These are phyloP conservation scores for Chaetorhynchus papuensis DNA, from an alignment of 2,113 vertebrate species.

Conservation along the genomic window DNA sequence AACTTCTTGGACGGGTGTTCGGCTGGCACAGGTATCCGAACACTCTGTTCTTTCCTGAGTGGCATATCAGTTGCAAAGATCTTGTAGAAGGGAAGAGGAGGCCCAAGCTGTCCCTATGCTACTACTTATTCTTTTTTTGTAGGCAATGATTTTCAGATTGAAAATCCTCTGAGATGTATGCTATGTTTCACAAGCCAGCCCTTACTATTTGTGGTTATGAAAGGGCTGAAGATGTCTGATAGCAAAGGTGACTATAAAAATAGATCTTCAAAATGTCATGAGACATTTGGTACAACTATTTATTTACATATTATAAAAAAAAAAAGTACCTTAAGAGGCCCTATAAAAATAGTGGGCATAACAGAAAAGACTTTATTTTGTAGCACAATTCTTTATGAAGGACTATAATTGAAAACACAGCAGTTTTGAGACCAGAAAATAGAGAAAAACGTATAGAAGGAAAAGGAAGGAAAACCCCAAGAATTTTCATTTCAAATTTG, in stretches of 20 bases:
- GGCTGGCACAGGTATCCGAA: constrained; percentile 43
- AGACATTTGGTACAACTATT: not conserved
- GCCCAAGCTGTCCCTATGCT: not conserved
- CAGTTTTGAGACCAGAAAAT: not conserved
- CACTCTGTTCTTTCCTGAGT: constrained; percentile 7
- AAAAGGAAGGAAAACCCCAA: not conserved
- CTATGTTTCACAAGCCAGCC: not conserved
- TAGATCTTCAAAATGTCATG: not conserved
- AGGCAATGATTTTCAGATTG: not conserved
- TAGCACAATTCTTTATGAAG: not conserved
- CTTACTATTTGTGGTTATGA: not conserved
- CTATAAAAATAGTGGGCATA: not conserved
- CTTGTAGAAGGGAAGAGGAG: not conserved
- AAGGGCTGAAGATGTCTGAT: not conserved
- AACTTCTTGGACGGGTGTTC: not conserved
- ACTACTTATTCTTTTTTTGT: constrained; percentile 4
- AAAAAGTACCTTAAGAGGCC: not conserved
- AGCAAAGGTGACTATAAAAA: not conserved
- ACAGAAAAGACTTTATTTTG: not conserved
- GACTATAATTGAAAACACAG: not conserved
- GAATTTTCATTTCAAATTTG: not conserved
- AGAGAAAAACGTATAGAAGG: not conserved
- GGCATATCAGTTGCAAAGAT: not conserved
- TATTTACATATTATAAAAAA: not conserved
- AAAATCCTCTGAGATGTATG: not conserved